Conservation (phyloP, 2,113 vertebrate species). For the Benitochromis conjunctus region DNA sequence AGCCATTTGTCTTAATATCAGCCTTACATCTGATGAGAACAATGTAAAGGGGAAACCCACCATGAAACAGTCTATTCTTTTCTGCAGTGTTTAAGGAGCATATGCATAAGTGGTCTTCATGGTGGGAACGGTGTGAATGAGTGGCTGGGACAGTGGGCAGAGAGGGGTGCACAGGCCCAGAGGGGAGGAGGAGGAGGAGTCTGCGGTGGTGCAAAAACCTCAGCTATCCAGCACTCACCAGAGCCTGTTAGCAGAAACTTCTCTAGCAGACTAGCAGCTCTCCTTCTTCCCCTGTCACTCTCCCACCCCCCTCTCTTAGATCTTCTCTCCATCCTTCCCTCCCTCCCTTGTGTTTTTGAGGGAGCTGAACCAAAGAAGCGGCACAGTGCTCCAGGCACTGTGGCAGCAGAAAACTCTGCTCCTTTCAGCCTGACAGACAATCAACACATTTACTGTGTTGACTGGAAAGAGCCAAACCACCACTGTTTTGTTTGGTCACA, state of each 20-base stretch:
- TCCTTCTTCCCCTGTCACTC: not conserved
- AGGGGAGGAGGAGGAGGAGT: not conserved
- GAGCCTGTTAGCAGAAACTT: constrained; percentile 61
- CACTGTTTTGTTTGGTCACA: constrained; percentile 35
- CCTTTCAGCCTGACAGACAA: constrained; percentile 44
- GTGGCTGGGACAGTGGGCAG: constrained; percentile 47
- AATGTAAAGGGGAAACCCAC: constrained; percentile 15
- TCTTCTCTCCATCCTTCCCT: not conserved
- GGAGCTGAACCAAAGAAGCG: constrained; percentile 32
- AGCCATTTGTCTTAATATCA: constrained; percentile 30
- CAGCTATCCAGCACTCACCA: constrained; percentile 35
- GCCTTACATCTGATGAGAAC: constrained; percentile 5
- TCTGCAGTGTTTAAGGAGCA: not conserved
- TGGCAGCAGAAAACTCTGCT: constrained; percentile 23
- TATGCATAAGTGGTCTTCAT: constrained; percentile 35
- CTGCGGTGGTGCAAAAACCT: constrained; percentile 35
- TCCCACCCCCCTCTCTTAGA: not conserved
- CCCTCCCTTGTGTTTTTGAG: constrained; percentile 17
- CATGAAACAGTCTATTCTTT: constrained; percentile 25
- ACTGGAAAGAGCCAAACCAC: constrained; percentile 23
- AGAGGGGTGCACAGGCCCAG: not conserved
- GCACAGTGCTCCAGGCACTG: not conserved
- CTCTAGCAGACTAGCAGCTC: constrained; percentile 26
- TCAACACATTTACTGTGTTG: constrained; percentile 34
- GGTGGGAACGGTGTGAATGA: constrained; percentile 29